Conservation (phyloP, 2,113 vertebrate genomes). For the Laticauda colubrina region DNA sequence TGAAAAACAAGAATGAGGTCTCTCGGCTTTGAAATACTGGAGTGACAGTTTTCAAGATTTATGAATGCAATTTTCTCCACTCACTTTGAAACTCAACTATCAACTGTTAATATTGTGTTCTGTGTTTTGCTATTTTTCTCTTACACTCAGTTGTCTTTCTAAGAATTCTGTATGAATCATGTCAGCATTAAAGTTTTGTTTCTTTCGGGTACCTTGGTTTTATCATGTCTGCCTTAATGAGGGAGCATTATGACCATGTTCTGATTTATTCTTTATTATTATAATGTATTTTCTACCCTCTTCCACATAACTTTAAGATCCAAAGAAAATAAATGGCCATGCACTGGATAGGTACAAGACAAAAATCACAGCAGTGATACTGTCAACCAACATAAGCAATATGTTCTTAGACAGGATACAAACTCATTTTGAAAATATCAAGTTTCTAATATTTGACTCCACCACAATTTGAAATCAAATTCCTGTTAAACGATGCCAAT, state of each 20-base stretch:
- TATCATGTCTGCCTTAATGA: background rate
- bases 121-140: background rate
- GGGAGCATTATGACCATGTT: background rate
- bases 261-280: background rate
- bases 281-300: background rate
- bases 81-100: conserved; percentile 23
- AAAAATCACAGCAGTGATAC: background rate
- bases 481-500: background rate
- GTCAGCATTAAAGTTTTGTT: background rate
- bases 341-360: background rate
- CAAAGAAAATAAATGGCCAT: background rate
- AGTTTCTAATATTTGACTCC: background rate
- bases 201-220: background rate
- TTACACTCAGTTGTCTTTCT: background rate
- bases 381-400: background rate
- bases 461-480: background rate
- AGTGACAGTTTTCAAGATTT: conserved; percentile 26
- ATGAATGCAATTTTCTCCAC: conserved; percentile 6
- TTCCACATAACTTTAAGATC: background rate
- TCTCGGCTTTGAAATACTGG: background rate
- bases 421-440: background rate
- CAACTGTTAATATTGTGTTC: conserved; percentile 12
- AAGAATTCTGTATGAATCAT: conserved; percentile 1
- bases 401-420: background rate
- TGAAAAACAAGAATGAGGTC: conserved; percentile 18